A percentile compares a stretch with the other conserved stretches of the same genome.
Evolutionary conservation across 2,888 invertebrate genomes (phyloP).

Genomic region (Macrosiphum euphorbiae): DNA sequence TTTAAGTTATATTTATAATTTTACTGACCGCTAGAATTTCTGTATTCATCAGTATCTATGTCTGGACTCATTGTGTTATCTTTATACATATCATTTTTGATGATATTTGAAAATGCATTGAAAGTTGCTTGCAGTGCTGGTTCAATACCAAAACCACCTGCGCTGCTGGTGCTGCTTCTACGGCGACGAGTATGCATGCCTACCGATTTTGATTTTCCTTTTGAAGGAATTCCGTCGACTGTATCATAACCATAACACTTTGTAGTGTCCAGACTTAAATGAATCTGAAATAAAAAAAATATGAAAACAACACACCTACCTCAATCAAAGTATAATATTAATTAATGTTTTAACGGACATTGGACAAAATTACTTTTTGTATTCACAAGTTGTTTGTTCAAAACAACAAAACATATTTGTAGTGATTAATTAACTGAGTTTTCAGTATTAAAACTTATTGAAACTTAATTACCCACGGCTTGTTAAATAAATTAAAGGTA

Average conservation of each 20-base stretch:
- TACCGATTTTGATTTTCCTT: conserved; percentile 59
- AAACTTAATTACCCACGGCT: not conserved
- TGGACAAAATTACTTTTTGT: not conserved
- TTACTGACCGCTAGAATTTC: conserved; percentile 67
- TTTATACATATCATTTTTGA: conserved; percentile 69
- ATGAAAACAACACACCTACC: not conserved
- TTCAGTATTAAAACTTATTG: not conserved
- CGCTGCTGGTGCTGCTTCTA: conserved; percentile 68
- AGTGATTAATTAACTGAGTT: not conserved
- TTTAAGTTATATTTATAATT: not conserved
- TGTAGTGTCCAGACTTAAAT: conserved; percentile 70
- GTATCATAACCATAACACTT: conserved; percentile 66
- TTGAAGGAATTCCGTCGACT: conserved; percentile 66
- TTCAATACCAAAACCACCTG: conserved; percentile 69
- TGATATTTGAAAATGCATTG: conserved; percentile 69
- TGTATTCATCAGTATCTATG: conserved; percentile 68
- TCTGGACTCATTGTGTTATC: conserved; percentile 69
- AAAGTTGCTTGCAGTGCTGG: conserved; percentile 69
- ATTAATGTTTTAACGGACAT: not conserved
- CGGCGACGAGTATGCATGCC: conserved; percentile 62
- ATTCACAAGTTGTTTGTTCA: not conserved
- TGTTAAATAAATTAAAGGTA: not conserved
- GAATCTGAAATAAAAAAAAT: conserved; percentile 68
- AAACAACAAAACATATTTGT: not conserved
- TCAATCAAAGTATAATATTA: not conserved